A percentile compares a stretch with the other conserved stretches of the same genome.
Evolutionary conservation across 1,140 invertebrate species (phyloP).

Genomic region (Euglossa dilemma): DNA sequence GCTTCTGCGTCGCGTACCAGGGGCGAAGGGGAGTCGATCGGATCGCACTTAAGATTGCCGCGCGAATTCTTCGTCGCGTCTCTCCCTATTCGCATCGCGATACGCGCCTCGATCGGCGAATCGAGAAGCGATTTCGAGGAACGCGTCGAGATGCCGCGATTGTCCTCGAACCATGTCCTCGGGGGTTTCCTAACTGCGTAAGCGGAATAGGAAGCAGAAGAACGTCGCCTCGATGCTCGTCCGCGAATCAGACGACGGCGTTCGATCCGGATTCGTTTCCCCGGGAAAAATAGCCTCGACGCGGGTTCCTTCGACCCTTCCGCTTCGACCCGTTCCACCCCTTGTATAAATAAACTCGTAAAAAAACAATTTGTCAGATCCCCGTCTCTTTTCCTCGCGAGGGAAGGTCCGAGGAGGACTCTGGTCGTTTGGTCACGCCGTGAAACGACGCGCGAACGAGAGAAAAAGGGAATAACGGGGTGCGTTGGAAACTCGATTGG

Average conservation of each 20-base stretch:
- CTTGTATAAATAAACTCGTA: slow-evolving; percentile 54
- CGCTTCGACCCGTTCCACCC: not conserved
- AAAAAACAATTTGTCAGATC: slow-evolving; percentile 43
- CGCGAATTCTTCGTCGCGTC: not conserved
- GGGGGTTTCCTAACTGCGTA: no score
- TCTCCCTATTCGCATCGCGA: slow-evolving; percentile 14
- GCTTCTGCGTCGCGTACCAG: not conserved
- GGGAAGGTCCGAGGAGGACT: not conserved
- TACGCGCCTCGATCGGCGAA: not conserved
- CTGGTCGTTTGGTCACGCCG: no score
- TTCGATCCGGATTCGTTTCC: slow-evolving; percentile 19
- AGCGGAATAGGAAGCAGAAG: not conserved
- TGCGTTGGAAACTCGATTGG: no score
- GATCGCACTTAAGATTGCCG: not conserved
- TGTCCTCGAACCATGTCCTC: no score
- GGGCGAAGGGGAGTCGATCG: not conserved
- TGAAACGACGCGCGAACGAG: no score
- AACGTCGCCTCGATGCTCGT: no score
- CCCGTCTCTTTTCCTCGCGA: slow-evolving; percentile 1
- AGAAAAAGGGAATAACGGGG: no score
- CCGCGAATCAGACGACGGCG: not conserved
- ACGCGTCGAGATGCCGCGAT: not conserved
- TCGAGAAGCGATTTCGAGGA: not conserved
- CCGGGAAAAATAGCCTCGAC: not conserved
- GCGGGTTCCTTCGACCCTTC: slow-evolving; percentile 23